Percentiles rank a stretch among this genome's conserved stretches.
phyloP scores from a whole-genome alignment of 2,113 vertebrate genomes.

The Riparia riparia region DNA sequence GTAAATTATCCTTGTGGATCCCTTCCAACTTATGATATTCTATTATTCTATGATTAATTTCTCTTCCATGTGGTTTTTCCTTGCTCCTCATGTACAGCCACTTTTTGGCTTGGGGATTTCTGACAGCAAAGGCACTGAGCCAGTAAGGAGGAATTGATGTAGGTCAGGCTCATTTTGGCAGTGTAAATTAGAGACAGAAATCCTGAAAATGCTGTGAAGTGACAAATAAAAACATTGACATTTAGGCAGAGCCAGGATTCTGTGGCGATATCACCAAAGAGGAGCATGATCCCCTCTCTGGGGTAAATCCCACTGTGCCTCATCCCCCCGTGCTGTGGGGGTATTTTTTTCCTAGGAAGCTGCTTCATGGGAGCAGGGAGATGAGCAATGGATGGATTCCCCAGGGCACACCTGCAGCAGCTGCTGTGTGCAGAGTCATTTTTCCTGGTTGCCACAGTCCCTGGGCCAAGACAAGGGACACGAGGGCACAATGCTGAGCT shows the following conservation, averaged over 20 bases:
- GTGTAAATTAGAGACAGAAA: background rate
- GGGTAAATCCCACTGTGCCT: background rate
- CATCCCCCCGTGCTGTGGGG: background rate
- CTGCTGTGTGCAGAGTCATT: fast-evolving
- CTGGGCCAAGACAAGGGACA: background rate
- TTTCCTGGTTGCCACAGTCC: background rate
- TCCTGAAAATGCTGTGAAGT: background rate
- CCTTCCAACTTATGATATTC: background rate
- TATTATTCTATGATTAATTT: background rate
- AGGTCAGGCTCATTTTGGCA: background rate
- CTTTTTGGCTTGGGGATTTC: background rate
- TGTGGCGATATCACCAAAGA: background rate
- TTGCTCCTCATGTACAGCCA: background rate
- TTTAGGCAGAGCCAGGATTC: background rate
- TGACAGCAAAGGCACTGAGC: background rate
- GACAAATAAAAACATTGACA: background rate
- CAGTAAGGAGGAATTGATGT: background rate
- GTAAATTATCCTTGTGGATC: background rate
- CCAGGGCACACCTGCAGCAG: background rate
- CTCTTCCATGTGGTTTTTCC: background rate
- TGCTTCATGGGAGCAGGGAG: background rate
- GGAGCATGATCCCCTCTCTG: fast-evolving
- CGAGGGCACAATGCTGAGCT: background rate
- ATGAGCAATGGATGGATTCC: fast-evolving
- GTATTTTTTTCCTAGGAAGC: background rate